Base-by-base conservation (phyloP, 2,888 invertebrate genomes). In the Cyclophora albipunctata region DNA sequence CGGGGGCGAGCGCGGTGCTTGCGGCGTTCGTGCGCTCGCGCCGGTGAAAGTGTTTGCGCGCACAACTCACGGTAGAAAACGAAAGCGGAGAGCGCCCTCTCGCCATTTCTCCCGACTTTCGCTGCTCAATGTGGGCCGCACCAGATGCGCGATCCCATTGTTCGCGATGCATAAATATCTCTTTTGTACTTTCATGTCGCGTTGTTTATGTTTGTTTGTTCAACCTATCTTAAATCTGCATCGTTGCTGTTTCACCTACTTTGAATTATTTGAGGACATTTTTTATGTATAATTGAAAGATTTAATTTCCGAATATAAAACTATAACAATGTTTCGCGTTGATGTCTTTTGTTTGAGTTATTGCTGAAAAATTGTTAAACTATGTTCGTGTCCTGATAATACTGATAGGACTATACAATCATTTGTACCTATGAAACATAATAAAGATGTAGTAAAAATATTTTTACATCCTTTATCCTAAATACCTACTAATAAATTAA, bases 41-140 rank as follows among this genome's bases (percentile, higher is more conserved):
- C 66, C 66, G 84, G 86, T 79, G 87, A 87, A 87, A 88, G 87
- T 85, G 86, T 84, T 84, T 75, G 78, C 76, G 79, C 71, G 79
- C 71, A 76, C 75, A 66, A 75, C 69, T 71, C 75, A 72, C 78
- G 71, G 74, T 84, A 84, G 88, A 88, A 88, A 88, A 84, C 84
- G 88, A 87, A 87, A 87, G 87, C 85, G 74, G 84, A 81, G 83
- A 84, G 84, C 79, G 84, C 86, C 84, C 84, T 84, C 84, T 86
- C 84, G 86, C 86, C 87, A 84, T 87, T 88, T 87, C 87, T 85
- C 87, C 83, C 64, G 82, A 87, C 88, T 87, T 87, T 88, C 88
- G 87, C 87, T 85, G 79, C 74, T 69, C 70, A 64, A 86, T 82
- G 83, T 85, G 74, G 84, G 86, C 73, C 87, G 75, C 78, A 72